These are phyloP conservation scores for Plodia interpunctella DNA, from an alignment of 1,140 invertebrate species.

Conservation along the genomic window DNA sequence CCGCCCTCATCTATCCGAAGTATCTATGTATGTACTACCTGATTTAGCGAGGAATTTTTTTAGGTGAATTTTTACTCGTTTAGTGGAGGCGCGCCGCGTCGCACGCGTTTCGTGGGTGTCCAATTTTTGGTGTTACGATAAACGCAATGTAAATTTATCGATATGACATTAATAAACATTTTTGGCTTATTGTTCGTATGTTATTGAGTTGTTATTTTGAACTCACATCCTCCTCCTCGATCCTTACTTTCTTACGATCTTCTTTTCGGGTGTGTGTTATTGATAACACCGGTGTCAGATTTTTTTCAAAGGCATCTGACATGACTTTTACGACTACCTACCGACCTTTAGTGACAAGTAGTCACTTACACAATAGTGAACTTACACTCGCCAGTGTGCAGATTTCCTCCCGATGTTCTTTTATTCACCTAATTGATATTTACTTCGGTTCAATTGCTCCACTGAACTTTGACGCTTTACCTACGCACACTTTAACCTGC, in stretches of 20 bases:
- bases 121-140: constrained; percentile 66
- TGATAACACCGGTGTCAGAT: not conserved
- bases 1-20: constrained; percentile 46
- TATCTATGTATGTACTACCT: constrained; percentile 59
- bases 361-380: too few relatives aligned
- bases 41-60: constrained; percentile 68
- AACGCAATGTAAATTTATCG: constrained; percentile 74
- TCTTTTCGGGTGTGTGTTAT: too few relatives aligned
- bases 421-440: too few relatives aligned
- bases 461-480: too few relatives aligned
- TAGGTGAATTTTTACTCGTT: constrained; percentile 71
- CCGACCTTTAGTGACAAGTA: too few relatives aligned
- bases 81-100: constrained; percentile 46
- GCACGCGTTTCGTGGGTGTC: constrained; percentile 51
- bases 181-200: constrained; percentile 76
- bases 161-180: constrained; percentile 76
- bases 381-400: too few relatives aligned
- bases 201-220: constrained; percentile 54
- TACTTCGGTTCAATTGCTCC: too few relatives aligned
- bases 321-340: too few relatives aligned
- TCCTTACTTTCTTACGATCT: not conserved
- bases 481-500: too few relatives aligned
- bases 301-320: too few relatives aligned
- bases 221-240: not conserved
- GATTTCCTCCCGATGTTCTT: too few relatives aligned